Percentiles rank a stretch among this genome's conserved stretches.
phyloP scores from a whole-genome alignment of 2,797 vertebrate species.

The Orientallactaga sibirica region DNA sequence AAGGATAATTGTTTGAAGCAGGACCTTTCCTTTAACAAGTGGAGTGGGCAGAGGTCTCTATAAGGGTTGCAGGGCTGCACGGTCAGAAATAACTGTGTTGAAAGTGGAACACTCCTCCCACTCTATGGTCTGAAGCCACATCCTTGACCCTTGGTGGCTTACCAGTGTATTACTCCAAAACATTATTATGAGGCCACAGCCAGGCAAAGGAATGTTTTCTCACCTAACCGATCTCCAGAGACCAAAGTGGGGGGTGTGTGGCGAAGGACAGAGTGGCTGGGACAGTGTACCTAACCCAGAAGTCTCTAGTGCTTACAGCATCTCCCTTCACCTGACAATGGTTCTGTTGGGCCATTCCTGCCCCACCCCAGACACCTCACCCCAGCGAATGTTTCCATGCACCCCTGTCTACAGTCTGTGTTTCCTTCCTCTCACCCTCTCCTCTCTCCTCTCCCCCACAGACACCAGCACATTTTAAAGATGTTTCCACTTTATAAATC shows the following conservation, averaged over 20 bases:
- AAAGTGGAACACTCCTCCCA: background rate
- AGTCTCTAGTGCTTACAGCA: background rate
- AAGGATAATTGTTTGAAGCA: background rate
- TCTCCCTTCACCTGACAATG: slow-evolving; percentile 23
- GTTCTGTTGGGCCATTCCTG: background rate
- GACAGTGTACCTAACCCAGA: background rate
- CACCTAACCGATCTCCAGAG: slow-evolving; percentile 2
- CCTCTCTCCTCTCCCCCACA: slow-evolving; percentile 80
- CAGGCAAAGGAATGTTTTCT: background rate
- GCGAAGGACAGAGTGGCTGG: background rate
- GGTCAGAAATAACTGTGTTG: background rate
- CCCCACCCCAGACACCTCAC: background rate
- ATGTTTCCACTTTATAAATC: slow-evolving; percentile 93
- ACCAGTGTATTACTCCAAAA: slow-evolving; percentile 7
- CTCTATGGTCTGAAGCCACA: background rate
- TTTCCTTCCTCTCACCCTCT: slow-evolving; percentile 70
- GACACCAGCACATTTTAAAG: slow-evolving; percentile 89
- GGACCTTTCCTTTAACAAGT: background rate
- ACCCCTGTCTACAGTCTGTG: background rate
- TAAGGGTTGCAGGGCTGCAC: background rate
- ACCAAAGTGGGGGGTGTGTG: background rate
- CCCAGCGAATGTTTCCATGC: background rate
- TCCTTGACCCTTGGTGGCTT: background rate
- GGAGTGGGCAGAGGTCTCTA: background rate
- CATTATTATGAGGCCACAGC: background rate